Base-by-base conservation (phyloP, 1,140 invertebrate genomes). In the Thaumetopoea pityocampa region DNA sequence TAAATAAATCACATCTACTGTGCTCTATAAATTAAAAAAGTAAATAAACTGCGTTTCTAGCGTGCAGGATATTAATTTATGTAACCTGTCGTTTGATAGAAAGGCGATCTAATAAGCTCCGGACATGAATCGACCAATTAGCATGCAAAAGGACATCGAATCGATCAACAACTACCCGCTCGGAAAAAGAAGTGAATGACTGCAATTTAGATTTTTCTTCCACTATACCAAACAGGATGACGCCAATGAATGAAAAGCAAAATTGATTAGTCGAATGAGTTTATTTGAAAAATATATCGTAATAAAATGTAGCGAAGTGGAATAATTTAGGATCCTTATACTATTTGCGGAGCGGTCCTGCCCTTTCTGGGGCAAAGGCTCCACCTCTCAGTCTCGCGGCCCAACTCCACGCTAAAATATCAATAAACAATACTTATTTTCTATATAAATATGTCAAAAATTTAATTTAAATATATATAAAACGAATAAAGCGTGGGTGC, bases 111-210 rank as follows among this genome's bases (percentile, higher is more conserved):
- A 41, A 17, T 2, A 35, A 38, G 36, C 36, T 20, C 7, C 36
- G 18, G 15, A 8, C 10, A n/a, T n/a, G 11, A 22, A 2, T 29
- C 26, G 12, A 36, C 29, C 38, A 47, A 65, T 61, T 70, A 80
- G 59, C 76, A 82, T 80, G 78, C 73, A 82, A 74, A 71, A 60
- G 69, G 71, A 77, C 66, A 78, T 69, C 51, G 27, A 54, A 43
- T 30, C 37, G 59, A 49, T 38, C 41, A 20, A 23, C n/a, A n/a
- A 15, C 19, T 46, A 29, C 37, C 37, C 29, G 46, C 30, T 22
- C 37, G 51, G 58, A 62, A 76, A 79, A 80, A 83, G 78, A 83
- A 83, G 78, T 83, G 78, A 83, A 83, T 82, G 78, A 82, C 78
- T 15, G 49, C 37, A 68, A 64, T 72, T 78, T 70, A 51, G 58